Percentiles rank a stretch among this genome's conserved stretches.
phyloP scores from a whole-genome alignment of 53 echinoderm and acorn worm genomes.

The Henricia sp. region DNA sequence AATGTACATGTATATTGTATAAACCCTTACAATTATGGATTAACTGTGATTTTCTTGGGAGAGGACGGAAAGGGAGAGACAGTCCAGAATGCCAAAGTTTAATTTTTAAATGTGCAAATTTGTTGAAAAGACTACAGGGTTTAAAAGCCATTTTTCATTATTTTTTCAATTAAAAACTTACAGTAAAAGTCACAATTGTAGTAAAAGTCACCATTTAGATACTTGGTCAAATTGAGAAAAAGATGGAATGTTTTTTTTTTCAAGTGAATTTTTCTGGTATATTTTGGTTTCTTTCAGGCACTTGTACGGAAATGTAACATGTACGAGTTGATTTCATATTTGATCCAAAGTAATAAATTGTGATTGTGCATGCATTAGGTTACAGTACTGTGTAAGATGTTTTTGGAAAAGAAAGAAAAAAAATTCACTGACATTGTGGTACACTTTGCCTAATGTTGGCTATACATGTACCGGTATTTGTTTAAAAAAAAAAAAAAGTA shows the following conservation, averaged over 20 bases:
- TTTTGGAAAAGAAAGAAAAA: not conserved
- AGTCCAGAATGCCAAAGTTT: slow-evolving; percentile 42
- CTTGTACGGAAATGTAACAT: not conserved
- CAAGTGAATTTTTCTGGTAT: not conserved
- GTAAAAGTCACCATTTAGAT: too few relatives aligned
- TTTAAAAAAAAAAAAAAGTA: too few relatives aligned
- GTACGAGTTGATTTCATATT: not conserved
- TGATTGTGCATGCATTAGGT: slow-evolving; percentile 22
- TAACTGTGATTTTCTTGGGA: not conserved
- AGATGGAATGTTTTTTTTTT: too few relatives aligned
- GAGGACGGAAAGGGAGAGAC: not conserved
- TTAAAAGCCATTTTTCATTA: not conserved
- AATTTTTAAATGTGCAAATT: slow-evolving; percentile 28
- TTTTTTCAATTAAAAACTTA: not conserved
- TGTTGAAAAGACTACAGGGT: slow-evolving; percentile 10
- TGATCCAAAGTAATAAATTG: not conserved
- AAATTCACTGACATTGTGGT: too few relatives aligned
- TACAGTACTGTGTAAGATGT: slow-evolving; percentile 50
- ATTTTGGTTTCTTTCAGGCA: not conserved
- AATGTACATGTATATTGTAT: slow-evolving; percentile 17
- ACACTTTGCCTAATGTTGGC: too few relatives aligned
- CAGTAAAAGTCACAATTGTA: too few relatives aligned
- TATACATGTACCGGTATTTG: too few relatives aligned
- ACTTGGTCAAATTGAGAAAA: not conserved
- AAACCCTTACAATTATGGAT: not conserved